Evolutionary conservation across 2,113 vertebrate genomes (phyloP), one percentile per base, ranked within the genome.

Genomic region (Sinocyclocheilus grahami): DNA sequence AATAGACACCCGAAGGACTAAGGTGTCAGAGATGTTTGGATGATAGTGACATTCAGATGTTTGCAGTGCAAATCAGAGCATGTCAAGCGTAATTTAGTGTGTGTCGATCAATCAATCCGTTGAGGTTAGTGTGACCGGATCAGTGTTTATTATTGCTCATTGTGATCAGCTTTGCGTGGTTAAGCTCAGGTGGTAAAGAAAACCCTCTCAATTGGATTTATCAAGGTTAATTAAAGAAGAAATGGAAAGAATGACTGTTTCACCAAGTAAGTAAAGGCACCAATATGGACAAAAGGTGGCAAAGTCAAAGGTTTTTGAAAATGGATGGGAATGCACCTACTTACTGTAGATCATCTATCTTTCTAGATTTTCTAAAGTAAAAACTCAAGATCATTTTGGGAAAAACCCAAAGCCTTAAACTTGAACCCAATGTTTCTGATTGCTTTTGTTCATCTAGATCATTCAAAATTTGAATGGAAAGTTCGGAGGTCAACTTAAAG

Each of bases 81-180:
- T 74, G 37, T 46, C 71, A 77, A 53, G n/a, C 46, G 24, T n/a
- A 65, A 80, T 16, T 55, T 24, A 0, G 27, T 78, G 42, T 78
- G 42, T 86, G 39, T 86, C 75, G 20, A 84, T 82, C 76, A 53
- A 53, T 53, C 12, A 72, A 10, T 72, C 39, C 71, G 71, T 11
- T 37, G 53, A 79, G 30, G 75, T 77, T 13, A 77, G 18, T 77
- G 75, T 53, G 48, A 82, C 42, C 63, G 16, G 39, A 63, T 4
- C 14, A 82, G n/a, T 9, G 53, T 27, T 74, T 88, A 83, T 91
- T 88, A 89, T 33, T 84, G 48, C 72, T 24, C 82, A 83, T 33
- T 39, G 78, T 79, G 78, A 86, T 78, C 67, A 82, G 30, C 46
- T 79, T 81, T 74, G 77, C 13, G 74, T 33, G 11, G 12, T 53